Conservation (phyloP, 2,113 vertebrate species). For the Megaleporinus macrocephalus region DNA sequence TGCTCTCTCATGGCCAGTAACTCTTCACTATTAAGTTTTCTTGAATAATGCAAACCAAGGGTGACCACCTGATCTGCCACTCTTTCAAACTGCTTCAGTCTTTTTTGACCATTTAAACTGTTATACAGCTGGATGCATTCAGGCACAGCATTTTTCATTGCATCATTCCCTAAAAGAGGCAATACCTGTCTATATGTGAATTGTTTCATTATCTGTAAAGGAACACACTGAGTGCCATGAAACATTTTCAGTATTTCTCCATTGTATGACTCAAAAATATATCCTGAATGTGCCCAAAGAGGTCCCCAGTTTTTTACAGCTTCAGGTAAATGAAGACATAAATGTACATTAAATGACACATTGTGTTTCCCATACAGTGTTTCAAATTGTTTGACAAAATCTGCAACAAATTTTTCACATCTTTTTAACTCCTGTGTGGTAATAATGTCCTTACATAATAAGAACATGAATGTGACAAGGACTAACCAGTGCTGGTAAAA, state of each 20-base stretch:
- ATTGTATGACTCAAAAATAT: conserved; percentile 51
- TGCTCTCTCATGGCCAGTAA: conserved; percentile 28
- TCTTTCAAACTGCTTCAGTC: conserved; percentile 24
- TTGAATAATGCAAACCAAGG: too few relatives aligned
- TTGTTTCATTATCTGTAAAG: too few relatives aligned
- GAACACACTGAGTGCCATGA: too few relatives aligned
- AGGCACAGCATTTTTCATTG: too few relatives aligned
- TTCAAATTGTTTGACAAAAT: conserved; percentile 49
- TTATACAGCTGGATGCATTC: conserved; percentile 42
- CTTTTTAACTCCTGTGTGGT: conserved; percentile 33
- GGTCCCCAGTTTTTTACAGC: conserved; percentile 16
- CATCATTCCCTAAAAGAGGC: too few relatives aligned
- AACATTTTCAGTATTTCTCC: too few relatives aligned
- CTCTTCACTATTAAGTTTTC: conserved; percentile 32
- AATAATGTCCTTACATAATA: conserved; percentile 5
- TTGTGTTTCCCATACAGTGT: conserved; percentile 38
- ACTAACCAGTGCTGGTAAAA: too few relatives aligned
- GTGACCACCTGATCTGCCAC: conserved; percentile 14
- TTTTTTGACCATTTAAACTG: conserved; percentile 27
- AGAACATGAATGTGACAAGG: too few relatives aligned
- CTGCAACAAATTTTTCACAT: conserved; percentile 44
- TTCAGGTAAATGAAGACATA: conserved; percentile 50
- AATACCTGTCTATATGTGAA: too few relatives aligned
- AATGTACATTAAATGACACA: conserved; percentile 56
- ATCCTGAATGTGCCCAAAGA: neutral